Base-by-base conservation (phyloP, 2,113 vertebrate genomes). In the Nipponia nippon region DNA sequence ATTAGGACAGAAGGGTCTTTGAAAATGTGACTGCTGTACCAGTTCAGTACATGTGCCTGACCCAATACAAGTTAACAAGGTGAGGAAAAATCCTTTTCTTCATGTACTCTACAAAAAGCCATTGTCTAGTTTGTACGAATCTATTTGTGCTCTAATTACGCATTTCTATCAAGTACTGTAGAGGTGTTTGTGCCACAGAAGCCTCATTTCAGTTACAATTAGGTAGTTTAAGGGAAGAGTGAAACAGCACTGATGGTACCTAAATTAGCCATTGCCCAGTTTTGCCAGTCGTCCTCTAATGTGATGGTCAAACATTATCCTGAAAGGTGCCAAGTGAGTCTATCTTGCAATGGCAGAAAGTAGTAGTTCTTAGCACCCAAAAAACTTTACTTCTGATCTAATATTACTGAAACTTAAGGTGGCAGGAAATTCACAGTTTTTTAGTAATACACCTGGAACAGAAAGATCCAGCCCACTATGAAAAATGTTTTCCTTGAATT, bases 401-500 rank as follows among this genome's bases (percentile, higher is more conserved):
- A 4, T 82, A 22, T 52, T 92, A 81, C 38, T 56, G 44, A 63
- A 87, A 80, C 16, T n/a, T 36, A 58, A 66, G 19, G 36, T 50
- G 32, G 10, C 15, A 71, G 73, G 26, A 92, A 69, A 80, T 62
- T 26, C 53, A 50, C 4, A 25, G 20, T 13, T 63, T 80, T 88
- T 88, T 22, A 78, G 50, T 40, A 75, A 92, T 38, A 76, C 4
- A 34, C 17, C 23, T 38, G 27, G 42, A 94, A 91, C 11, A 84
- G 62, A 91, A 96, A 67, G 61, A 95, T 50, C 14, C 34, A 84
- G 29, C 34, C 61, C 44, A 61, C 42, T 50, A 29, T 72, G 82
- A 94, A 94, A 96, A 96, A 83, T 72, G 13, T 87, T 93, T 85
- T 85, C 76, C 56, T 82, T 92, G 47, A 95, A 87, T 40, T 47